Percentiles rank a stretch among this genome's conserved stretches.
phyloP scores from a whole-genome alignment of 2,797 vertebrate species.

The Lacerta agilis region DNA sequence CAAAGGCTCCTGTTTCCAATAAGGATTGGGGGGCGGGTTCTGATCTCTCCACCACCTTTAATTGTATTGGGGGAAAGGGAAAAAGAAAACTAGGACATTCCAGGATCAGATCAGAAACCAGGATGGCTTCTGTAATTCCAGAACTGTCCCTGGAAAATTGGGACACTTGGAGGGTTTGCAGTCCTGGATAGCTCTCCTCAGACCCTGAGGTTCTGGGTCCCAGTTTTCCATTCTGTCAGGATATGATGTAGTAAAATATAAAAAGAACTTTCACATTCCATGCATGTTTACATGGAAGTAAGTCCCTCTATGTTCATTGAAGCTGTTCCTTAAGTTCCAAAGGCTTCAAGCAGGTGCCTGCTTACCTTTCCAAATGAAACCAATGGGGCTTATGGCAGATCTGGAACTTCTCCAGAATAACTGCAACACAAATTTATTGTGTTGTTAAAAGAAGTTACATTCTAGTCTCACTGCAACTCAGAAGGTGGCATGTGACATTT shows the following conservation, averaged over 20 bases:
- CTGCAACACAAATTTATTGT: neutral
- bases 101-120: no score
- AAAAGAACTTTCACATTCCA: no score
- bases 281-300: neutral
- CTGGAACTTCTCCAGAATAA: neutral
- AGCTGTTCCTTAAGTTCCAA: neutral
- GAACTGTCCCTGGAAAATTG: no score
- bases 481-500: neutral
- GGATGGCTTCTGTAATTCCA: no score
- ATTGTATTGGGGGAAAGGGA: no score
- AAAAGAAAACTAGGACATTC: no score
- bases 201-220: neutral
- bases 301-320: neutral
- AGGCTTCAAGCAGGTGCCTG: neutral
- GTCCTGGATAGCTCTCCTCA: neutral
- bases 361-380: neutral
- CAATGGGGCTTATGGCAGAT: neutral
- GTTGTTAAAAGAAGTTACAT: constrained; percentile 20
- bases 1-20: no score
- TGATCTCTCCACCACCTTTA: no score
- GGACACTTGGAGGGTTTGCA: no score
- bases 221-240: neutral
- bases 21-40: no score
- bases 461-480: constrained; percentile 30
- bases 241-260: neutral